These are phyloP conservation scores for Eurosta solidaginis DNA, from an alignment of 1,140 invertebrate species.

Conservation along the genomic window DNA sequence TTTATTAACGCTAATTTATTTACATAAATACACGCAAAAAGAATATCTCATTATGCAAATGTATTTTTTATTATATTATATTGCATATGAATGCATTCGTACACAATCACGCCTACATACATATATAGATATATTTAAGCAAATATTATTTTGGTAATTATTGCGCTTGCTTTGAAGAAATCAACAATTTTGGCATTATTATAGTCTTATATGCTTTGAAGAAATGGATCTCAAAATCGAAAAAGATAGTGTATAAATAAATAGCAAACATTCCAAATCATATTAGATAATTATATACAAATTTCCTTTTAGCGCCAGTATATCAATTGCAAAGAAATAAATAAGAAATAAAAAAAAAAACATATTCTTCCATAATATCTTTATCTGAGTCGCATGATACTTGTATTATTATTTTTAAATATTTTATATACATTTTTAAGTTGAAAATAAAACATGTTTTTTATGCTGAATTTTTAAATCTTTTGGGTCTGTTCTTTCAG, in stretches of 20 bases:
- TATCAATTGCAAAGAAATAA: background rate
- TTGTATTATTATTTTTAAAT: constrained; percentile 9
- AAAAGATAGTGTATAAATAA: background rate
- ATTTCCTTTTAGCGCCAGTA: background rate
- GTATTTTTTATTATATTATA: constrained; percentile 27
- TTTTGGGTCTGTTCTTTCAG: no score
- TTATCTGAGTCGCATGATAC: background rate
- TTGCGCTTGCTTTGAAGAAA: background rate
- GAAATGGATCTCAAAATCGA: constrained; percentile 16
- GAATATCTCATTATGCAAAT: background rate
- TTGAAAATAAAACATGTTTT: constrained; percentile 24
- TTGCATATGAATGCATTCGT: background rate
- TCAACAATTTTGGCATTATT: no score
- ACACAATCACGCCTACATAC: no score
- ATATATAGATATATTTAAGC: background rate
- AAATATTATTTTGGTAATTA: background rate
- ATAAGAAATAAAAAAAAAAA: background rate
- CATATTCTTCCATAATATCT: background rate
- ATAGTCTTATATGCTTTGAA: background rate
- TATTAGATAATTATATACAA: background rate
- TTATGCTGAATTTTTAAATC: background rate
- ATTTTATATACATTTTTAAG: constrained; percentile 13
- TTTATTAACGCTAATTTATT: constrained; percentile 12
- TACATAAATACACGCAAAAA: background rate
- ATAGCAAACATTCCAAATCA: background rate